Percentiles rank a stretch among this genome's conserved stretches.
phyloP scores from a whole-genome alignment of 2,888 invertebrate genomes.

The Baronia brevicornis region DNA sequence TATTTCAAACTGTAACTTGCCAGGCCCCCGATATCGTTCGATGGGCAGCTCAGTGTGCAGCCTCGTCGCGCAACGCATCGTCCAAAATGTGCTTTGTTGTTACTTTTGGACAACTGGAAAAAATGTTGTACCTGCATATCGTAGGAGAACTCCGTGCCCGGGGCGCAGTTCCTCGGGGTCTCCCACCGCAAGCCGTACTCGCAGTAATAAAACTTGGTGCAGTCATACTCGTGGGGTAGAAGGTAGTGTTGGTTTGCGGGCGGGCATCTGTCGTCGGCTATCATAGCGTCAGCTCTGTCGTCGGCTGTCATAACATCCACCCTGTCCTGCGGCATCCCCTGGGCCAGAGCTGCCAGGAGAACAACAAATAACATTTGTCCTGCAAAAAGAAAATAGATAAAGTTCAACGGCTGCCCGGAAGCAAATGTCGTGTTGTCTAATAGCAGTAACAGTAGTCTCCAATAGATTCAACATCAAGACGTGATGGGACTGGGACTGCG shows the following conservation, averaged over 20 bases:
- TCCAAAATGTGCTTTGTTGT: background rate
- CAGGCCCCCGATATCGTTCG: too few species aligned
- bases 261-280: background rate
- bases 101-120: background rate
- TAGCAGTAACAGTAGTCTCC: too few species aligned
- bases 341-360: background rate
- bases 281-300: background rate
- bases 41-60: too few species aligned
- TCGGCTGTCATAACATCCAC: background rate
- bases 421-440: too few species aligned
- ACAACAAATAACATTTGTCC: background rate
- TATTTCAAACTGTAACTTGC: too few species aligned
- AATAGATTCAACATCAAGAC: too few species aligned
- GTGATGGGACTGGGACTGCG: too few species aligned
- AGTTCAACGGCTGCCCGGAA: too few species aligned
- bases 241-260: constrained; percentile 26
- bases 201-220: constrained; percentile 45
- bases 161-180: background rate
- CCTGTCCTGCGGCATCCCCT: background rate
- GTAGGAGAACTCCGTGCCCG: background rate
- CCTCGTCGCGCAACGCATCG: background rate
- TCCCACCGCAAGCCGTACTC: background rate
- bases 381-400: background rate
- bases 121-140: background rate
- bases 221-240: constrained; percentile 49